phyloP scores from a whole-genome alignment of 2,888 invertebrate genomes.

The Megaustenia siamemsis region DNA sequence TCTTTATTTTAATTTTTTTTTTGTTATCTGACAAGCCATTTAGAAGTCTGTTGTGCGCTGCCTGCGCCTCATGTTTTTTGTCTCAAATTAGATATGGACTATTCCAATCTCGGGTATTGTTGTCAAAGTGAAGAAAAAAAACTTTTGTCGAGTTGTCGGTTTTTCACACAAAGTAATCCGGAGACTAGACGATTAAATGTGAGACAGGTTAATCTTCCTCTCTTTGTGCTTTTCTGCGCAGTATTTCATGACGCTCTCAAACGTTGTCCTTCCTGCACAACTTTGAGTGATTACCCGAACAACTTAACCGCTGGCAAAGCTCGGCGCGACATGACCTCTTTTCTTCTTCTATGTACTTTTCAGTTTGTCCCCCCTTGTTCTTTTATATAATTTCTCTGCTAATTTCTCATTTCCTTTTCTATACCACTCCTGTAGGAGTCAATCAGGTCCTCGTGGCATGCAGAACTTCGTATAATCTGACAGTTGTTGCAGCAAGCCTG shows the following conservation, averaged over 20 bases:
- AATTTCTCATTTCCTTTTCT: not conserved
- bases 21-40: not conserved
- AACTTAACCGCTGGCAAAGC: constrained; percentile 9
- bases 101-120: not conserved
- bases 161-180: not conserved
- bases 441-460: too few species aligned
- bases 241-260: not conserved
- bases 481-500: too few species aligned
- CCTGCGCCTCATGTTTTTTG: not conserved
- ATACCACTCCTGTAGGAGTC: not conserved
- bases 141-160: not conserved
- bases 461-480: too few species aligned
- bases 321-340: constrained; percentile 1
- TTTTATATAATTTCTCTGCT: not conserved
- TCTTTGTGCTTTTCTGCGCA: not conserved
- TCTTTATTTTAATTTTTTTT: too few species aligned
- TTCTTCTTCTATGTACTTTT: not conserved
- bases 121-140: too few species aligned
- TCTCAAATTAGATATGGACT: constrained; percentile 7
- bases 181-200: not conserved
- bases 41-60: not conserved
- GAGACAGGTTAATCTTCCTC: not conserved
- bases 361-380: too few species aligned
- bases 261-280: not conserved
- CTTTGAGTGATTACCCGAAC: not conserved